phyloP scores from a whole-genome alignment of 2,888 invertebrate species.

The Eupeodes luniger region DNA sequence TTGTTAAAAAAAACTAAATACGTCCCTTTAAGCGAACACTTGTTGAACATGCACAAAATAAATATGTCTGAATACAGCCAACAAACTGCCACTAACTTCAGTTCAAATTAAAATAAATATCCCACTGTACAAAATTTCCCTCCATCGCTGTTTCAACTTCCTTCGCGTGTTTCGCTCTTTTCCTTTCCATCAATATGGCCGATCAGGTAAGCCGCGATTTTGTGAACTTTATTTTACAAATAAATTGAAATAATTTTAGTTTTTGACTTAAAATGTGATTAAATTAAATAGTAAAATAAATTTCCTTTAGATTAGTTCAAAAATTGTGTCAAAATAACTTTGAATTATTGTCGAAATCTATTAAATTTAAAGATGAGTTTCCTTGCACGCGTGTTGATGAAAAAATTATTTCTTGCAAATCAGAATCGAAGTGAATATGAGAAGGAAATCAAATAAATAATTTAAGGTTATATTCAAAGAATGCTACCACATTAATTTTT shows the following conservation, averaged over 20 bases:
- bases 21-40: too few species aligned
- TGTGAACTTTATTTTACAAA: constrained; percentile 52
- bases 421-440: neutral
- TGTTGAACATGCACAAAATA: too few species aligned
- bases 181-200: constrained; percentile 89
- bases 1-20: too few species aligned
- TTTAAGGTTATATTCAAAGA: neutral
- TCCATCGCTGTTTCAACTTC: constrained; percentile 77
- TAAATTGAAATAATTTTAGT: neutral
- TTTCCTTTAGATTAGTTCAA: neutral
- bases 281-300: neutral
- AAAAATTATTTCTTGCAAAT: neutral
- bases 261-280: constrained; percentile 25
- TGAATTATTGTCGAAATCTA: neutral
- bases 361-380: neutral
- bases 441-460: neutral
- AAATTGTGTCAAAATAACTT: neutral
- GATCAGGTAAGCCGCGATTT: constrained; percentile 88
- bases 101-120: neutral
- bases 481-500: neutral
- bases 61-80: constrained; percentile 19
- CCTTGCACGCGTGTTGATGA: constrained; percentile 9
- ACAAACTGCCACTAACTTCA: constrained; percentile 62
- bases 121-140: constrained; percentile 44
- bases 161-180: constrained; percentile 80